Base-by-base conservation (phyloP, 2,888 invertebrate genomes). In the Dasypolia templi region DNA sequence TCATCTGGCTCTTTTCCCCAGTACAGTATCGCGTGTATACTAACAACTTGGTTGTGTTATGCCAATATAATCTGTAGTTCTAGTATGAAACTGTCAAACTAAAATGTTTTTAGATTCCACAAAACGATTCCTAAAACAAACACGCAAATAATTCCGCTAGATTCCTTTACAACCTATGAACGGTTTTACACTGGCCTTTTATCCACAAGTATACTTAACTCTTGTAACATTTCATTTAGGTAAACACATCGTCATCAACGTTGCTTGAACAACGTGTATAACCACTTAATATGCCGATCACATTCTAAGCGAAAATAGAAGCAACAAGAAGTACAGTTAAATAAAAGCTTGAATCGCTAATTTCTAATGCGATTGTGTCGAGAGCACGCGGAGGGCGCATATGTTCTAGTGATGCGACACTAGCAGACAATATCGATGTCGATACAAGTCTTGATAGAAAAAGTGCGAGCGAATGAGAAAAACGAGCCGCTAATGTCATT, bases 401-500 rank as follows among this genome's bases (percentile, higher is more conserved):
- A 86, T 88, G 85, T 81, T 77, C 39, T 83, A 86, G 86, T 72
- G 81, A 58, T 67, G 85, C 17, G 61, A 71, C 79, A 46, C 44
- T 55, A 32, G 11, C 22, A 35, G 51, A 46, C 19, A 49, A 35
- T 67, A 85, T 86, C 86, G 86, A 89, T 88, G 83, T 82, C 82
- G 83, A 87, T 83, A 83, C 63, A 85, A 53, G 5, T 32, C 32
- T 42, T 32, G 22, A 53, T 55, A 84, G n/a, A 73, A 81, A 83
- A 70, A 79, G 19, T 46, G 9, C 35, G 6, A 69, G 49, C 6
- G 55, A 72, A 65, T 70, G 62, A 29, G 19, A 26, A 35, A 66
- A 67, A n/a, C n/a, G n/a, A 66, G 11, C 35, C 90, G 89, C 92
- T 93, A 91, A 92, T 93, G 93, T 93, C 91, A 94, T 75, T n/a